phyloP scores from a whole-genome alignment of 1,140 invertebrate species.

The Atta colombica region DNA sequence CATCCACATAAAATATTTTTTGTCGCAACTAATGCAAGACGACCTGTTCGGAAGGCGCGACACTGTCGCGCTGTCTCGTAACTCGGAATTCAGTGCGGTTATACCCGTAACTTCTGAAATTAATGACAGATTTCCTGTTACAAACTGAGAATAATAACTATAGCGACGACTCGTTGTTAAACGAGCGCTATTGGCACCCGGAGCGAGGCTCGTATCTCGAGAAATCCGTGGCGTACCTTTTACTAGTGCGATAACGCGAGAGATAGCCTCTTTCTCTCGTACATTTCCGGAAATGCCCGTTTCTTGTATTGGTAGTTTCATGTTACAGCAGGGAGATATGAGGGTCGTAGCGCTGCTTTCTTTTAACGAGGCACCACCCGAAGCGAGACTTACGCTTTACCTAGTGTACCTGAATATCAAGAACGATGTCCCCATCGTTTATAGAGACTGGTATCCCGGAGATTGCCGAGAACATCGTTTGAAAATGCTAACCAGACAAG shows the following conservation, averaged over 20 bases:
- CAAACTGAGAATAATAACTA: constrained; percentile 53
- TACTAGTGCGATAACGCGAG: constrained; percentile 36
- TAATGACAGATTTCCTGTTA: constrained; percentile 60
- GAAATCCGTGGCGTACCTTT: constrained; percentile 31
- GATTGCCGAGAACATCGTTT: constrained; percentile 14
- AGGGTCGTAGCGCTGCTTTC: constrained; percentile 36
- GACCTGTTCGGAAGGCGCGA: constrained; percentile 23
- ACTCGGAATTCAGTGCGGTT: constrained; percentile 29
- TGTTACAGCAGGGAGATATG: constrained; percentile 51
- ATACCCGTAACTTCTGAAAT: constrained; percentile 51
- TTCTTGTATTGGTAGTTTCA: constrained; percentile 56
- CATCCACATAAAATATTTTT: constrained; percentile 16
- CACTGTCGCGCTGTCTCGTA: constrained; percentile 11
- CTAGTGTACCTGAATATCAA: constrained; percentile 16
- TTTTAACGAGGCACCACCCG: constrained; percentile 62
- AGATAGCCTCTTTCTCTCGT: constrained; percentile 39
- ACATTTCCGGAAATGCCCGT: constrained; percentile 55
- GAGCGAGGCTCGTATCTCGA: constrained; percentile 32
- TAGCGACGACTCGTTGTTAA: constrained; percentile 58
- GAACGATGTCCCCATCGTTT: constrained; percentile 56
- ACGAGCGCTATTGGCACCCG: constrained; percentile 33
- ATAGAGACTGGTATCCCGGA: constrained; percentile 36
- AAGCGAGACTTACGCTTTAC: constrained; percentile 63
- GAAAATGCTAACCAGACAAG: constrained; percentile 34
- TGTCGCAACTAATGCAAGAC: constrained; percentile 42